Conservation (phyloP, 2,797 vertebrate genomes). For the Adelosebastes latens region DNA sequence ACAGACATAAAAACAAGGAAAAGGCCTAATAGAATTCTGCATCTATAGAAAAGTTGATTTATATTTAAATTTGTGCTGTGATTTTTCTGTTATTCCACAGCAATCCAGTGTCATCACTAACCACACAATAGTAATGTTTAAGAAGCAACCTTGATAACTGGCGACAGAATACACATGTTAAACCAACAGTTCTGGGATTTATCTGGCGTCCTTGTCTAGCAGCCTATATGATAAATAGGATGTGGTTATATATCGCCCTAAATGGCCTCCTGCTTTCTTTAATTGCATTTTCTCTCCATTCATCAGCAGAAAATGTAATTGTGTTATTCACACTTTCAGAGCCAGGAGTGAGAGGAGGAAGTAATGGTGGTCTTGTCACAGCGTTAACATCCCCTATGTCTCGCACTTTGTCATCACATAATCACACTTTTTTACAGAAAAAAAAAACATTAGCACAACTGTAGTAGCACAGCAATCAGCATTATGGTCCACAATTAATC, state of each 20-base stretch:
- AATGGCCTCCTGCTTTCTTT: conserved; percentile 57
- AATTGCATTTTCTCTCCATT: conserved; percentile 69
- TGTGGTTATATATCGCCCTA: conserved; percentile 44
- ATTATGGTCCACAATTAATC: background rate
- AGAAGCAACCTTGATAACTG: conserved; percentile 3
- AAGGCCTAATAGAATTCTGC: background rate
- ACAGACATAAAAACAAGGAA: conserved; percentile 50
- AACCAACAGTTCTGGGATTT: conserved; percentile 46
- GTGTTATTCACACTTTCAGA: conserved; percentile 71
- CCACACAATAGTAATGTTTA: background rate
- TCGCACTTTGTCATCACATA: conserved; percentile 66
- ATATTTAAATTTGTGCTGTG: background rate
- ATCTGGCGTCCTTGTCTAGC: conserved; percentile 4
- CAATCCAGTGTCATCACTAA: background rate
- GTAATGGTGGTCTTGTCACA: conserved; percentile 64
- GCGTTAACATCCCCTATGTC: conserved; percentile 67
- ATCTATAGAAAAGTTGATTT: background rate
- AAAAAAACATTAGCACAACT: conserved; percentile 37
- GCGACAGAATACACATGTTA: conserved; percentile 30
- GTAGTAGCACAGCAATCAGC: conserved; percentile 50
- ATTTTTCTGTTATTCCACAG: background rate
- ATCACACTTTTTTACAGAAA: conserved; percentile 48
- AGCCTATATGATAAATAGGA: conserved; percentile 54
- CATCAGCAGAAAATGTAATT: conserved; percentile 66
- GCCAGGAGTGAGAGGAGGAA: conserved; percentile 49